Base-by-base conservation (phyloP, 2,113 vertebrate species). In the Hydropotes inermis region DNA sequence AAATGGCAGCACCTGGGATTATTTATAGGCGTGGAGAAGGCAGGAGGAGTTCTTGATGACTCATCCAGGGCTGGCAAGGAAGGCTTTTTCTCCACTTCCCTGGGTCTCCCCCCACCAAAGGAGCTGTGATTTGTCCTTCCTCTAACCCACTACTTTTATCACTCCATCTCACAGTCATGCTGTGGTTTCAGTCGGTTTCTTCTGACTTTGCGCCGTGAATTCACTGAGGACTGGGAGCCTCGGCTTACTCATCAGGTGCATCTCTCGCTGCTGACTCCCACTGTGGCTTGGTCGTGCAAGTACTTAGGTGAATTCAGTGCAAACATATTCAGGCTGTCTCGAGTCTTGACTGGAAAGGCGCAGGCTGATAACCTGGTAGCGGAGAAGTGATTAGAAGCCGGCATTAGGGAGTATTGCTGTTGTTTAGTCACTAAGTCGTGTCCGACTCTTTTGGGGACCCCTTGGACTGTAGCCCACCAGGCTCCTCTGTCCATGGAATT, bases 1-100 rank as follows among this genome's bases (percentile, higher is more conserved):
- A 94, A 97, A 98, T 97, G 97, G 95, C 98, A 97, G 97, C 95
- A 98, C 98, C 98, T 98, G 95, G 90, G 94, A 97, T 98, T 98
- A 98, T 97, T 98, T 98, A 97, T 98, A 97, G 97, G 81, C 19
- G 0, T 47, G 21, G 89, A 57, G 86, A 93, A 98, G 78, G 95
- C 94, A 91, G 82, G 91, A 86, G 93, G 55, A 76, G 94, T 76
- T 97, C 97, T 95, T 91, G 93, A 90, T 98, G 98, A 97, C 96
- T 96, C 96, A 97, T 94, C 70, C 61, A 58, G 45, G n/a, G 84
- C 95, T 85, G 85, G 93, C 60, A 0, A 70, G 45, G 30, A 93
- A 95, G n/a, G 43, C 84, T 47, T 86, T 90, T 78, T 87, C 91
- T 83, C 39, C 57, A 79, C 82, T 74, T 87, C 25, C 57, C 21